Evolutionary conservation across 1,140 invertebrate species (phyloP).

Genomic region (Drosophila cardini): DNA sequence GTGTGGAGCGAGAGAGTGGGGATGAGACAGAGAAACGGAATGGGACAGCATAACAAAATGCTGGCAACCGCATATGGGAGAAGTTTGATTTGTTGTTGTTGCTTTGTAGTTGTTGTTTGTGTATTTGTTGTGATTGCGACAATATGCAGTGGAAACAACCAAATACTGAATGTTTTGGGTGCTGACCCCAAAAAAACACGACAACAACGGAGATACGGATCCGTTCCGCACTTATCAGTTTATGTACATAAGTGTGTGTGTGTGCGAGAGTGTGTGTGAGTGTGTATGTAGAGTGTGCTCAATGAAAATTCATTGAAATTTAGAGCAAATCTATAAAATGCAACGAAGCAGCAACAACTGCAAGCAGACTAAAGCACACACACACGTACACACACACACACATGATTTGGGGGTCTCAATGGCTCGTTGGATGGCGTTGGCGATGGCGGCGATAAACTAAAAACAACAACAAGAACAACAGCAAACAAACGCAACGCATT

Average conservation of each 20-base stretch:
- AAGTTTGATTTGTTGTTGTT: conserved; percentile 25
- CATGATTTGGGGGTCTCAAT: conserved; percentile 44
- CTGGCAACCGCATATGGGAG: conserved; percentile 41
- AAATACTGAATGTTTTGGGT: conserved; percentile 55
- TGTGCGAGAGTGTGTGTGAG: conserved; percentile 23
- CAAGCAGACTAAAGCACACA: conserved; percentile 40
- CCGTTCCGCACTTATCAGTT: conserved; percentile 71
- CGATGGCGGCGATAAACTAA: conserved; percentile 61
- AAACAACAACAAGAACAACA: conserved; percentile 37
- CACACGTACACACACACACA: conserved; percentile 9
- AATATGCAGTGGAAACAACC: conserved; percentile 25
- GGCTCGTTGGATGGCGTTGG: conserved; percentile 49
- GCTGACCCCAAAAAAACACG: conserved; percentile 64
- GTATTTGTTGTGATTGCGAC: conserved; percentile 64
- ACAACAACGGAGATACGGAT: conserved; percentile 66
- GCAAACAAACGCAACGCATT: conserved; percentile 41
- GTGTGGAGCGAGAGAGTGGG: not conserved
- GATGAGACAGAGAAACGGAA: not conserved
- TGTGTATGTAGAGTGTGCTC: conserved; percentile 57
- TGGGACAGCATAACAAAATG: conserved; percentile 26
- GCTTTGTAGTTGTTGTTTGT: conserved; percentile 14
- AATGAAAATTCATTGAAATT: conserved; percentile 83
- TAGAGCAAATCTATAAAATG: conserved; percentile 83
- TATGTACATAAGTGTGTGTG: conserved; percentile 34
- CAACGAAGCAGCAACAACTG: conserved; percentile 61